A percentile compares a stretch with the other conserved stretches of the same genome.
These are phyloP conservation scores for Mesitornis unicolor DNA, from an alignment of 2,113 vertebrate genomes.

Conservation along the genomic window DNA sequence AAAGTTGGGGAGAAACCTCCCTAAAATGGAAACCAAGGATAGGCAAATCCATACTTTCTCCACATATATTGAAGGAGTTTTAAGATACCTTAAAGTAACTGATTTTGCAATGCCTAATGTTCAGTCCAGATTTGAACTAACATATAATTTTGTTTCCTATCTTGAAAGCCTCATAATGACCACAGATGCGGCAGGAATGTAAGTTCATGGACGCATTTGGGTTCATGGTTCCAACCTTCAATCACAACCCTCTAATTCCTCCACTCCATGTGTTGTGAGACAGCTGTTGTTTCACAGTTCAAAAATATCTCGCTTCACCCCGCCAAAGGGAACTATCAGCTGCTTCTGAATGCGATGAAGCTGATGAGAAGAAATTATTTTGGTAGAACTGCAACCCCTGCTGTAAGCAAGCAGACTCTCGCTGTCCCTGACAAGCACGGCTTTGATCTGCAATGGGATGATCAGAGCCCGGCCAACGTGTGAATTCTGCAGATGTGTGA, in stretches of 20 bases:
- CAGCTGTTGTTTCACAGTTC: conserved; percentile 7
- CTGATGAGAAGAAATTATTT: background rate
- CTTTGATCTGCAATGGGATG: background rate
- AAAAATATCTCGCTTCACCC: background rate
- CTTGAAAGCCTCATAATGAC: background rate
- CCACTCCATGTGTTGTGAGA: fast-evolving
- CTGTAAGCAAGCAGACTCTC: background rate
- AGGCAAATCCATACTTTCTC: background rate
- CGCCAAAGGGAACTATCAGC: background rate
- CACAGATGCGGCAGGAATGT: background rate
- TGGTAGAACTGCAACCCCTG: background rate
- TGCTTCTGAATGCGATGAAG: background rate
- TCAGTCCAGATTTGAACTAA: background rate
- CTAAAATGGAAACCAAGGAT: background rate
- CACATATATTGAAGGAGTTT: background rate
- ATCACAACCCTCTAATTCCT: background rate
- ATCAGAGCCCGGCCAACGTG: background rate
- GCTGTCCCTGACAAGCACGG: background rate
- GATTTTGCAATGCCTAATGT: background rate
- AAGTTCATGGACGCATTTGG: background rate
- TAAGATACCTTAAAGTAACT: background rate
- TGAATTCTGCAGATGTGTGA: background rate
- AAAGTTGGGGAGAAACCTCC: background rate
- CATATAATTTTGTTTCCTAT: background rate
- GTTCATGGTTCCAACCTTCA: background rate